Evolutionary conservation across 2,888 invertebrate species (phyloP).

Genomic region (Mamestra brassicae): DNA sequence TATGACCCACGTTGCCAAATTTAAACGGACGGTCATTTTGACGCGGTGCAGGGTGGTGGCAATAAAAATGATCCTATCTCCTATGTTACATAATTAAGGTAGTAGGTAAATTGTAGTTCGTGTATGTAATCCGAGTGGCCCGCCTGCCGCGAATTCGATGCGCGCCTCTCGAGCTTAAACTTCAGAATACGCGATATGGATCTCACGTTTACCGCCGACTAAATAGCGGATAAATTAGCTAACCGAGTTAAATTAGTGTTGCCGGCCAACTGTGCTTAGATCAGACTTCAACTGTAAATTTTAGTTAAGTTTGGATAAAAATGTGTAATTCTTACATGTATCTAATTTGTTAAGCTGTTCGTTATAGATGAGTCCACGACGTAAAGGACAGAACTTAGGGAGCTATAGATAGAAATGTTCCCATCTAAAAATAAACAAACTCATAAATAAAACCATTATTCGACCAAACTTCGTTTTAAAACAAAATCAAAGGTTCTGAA

Average conservation of each 20-base stretch:
- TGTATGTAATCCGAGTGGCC: conserved; percentile 74
- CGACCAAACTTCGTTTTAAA: background rate
- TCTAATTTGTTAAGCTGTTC: background rate
- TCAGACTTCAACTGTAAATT: conserved; percentile 50
- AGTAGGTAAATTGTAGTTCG: conserved; percentile 68
- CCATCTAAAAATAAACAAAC: too few species aligned
- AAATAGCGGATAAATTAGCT: conserved; percentile 89
- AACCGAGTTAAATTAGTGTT: conserved; percentile 85
- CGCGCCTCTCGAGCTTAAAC: conserved; percentile 80
- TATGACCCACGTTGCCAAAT: conserved; percentile 14
- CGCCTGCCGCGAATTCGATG: conserved; percentile 84
- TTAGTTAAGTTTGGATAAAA: background rate
- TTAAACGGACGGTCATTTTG: conserved; percentile 17
- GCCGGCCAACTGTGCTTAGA: conserved; percentile 71
- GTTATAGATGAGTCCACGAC: background rate
- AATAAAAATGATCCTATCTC: conserved; percentile 47
- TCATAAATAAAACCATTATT: background rate
- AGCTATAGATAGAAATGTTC: too few species aligned
- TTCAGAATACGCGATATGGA: conserved; percentile 85
- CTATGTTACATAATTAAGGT: conserved; percentile 63
- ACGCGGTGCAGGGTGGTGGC: conserved; percentile 10
- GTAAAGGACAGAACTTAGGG: background rate
- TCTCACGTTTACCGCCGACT: conserved; percentile 88
- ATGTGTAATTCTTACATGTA: background rate
- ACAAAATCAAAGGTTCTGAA: background rate